Base-by-base conservation (phyloP, 2,113 vertebrate species). In the Heterocephalus glaber region DNA sequence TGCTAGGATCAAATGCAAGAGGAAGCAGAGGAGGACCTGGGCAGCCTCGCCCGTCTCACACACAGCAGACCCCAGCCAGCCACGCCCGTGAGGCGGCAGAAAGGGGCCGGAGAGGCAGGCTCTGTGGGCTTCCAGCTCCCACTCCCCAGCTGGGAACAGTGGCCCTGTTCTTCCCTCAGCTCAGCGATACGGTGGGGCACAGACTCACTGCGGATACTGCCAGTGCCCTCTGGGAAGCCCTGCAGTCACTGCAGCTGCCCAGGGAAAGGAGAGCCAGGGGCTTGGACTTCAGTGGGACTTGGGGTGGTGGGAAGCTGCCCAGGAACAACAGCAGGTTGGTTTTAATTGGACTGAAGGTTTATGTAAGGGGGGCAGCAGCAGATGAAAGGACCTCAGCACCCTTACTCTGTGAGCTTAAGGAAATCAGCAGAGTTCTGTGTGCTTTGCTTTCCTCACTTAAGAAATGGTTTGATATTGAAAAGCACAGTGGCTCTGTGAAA, bases 301-400 rank as follows among this genome's bases (percentile, higher is more conserved):
- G 14, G 30, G 47, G 41, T 3, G 11, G 47, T 41, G 70, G 12
- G 22, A 72, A 79, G 61, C 16, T n/a, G 1, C 35, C 19, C 52
- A 82, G 26, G n/a, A 90, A 38, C 24, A 84, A 77, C 22, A 96
- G 72, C 20, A 84, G 74, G 68, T 72, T 16, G 22, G 60, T 68
- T 86, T 60, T 66, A 35, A 24, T 68, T 80, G 79, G 5, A 38
- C 1, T 17, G 4, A 56, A 56, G 60, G 66, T 47, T 74, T 89
- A 28, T 79, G 20, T 63, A 79, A 60, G 58, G 24, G 30, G 30
- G 17, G 19, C 10, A 19, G 58, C 70, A 0, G 1, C 47, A 89
- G 72, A 83, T 7, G 30, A 72, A 88, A 17, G 17, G 49, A 24
- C 68, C 24, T 81, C 10, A 19, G 38, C 10, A 41, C 26, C 12